A percentile compares a stretch with the other conserved stretches of the same genome.
These are phyloP conservation scores for Marisa cornuarietis DNA, from an alignment of 1,140 invertebrate species.

Conservation along the genomic window DNA sequence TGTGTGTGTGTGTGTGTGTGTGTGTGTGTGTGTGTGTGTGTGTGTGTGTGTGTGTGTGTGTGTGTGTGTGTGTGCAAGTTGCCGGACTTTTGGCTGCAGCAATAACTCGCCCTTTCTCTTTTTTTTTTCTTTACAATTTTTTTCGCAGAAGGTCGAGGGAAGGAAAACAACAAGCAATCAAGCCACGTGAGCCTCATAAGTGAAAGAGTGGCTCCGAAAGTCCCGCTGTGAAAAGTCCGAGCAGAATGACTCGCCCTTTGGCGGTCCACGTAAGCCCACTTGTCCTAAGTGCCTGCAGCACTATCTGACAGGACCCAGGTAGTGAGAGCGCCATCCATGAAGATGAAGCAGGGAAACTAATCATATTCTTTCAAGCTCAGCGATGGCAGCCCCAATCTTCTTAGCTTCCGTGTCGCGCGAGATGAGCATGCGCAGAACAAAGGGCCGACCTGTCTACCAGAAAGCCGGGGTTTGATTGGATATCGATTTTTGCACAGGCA, in stretches of 20 bases:
- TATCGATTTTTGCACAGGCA: slow-evolving; percentile 1
- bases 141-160: background rate
- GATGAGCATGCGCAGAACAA: slow-evolving; percentile 1
- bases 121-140: too few species aligned
- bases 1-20: too few species aligned
- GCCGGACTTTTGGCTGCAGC: background rate
- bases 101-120: background rate
- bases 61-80: background rate
- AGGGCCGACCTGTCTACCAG: slow-evolving; percentile 1
- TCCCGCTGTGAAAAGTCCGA: background rate
- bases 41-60: too few species aligned
- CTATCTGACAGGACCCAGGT: background rate
- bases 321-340: background rate
- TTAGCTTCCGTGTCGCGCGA: background rate
- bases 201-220: background rate
- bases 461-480: background rate
- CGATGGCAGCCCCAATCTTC: background rate
- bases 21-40: too few species aligned
- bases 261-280: background rate
- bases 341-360: background rate
- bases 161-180: background rate
- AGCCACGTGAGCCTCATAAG: background rate
- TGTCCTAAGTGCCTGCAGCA: background rate
- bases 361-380: slow-evolving; percentile 1
- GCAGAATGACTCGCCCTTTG: background rate